Evolutionary conservation across 2,113 vertebrate genomes (phyloP).

Genomic region (Oreochromis spilurus): DNA sequence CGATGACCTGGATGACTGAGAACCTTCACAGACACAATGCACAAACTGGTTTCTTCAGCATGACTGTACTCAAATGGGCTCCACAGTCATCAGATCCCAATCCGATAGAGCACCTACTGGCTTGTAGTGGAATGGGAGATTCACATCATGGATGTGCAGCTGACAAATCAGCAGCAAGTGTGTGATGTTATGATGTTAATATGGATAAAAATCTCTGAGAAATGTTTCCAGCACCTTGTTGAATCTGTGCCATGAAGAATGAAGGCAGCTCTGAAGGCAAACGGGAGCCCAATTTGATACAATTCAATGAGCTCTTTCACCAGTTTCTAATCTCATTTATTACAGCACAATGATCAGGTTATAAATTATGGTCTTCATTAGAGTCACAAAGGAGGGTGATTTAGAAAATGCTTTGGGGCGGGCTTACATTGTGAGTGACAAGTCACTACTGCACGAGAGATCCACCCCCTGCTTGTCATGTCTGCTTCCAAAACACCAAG

Average conservation of each 20-base stretch:
- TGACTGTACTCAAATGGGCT: not conserved
- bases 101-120: not conserved
- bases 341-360: not conserved
- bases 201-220: not conserved
- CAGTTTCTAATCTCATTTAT: not conserved
- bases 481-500: not conserved
- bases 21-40: too few species aligned
- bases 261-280: not conserved
- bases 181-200: not conserved
- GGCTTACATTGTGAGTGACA: not conserved
- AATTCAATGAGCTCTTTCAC: not conserved
- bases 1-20: too few species aligned
- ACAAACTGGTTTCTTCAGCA: not conserved
- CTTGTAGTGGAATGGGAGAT: not conserved
- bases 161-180: not conserved
- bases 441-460: not conserved
- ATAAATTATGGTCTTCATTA: not conserved
- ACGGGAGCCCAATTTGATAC: not conserved
- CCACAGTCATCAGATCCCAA: not conserved
- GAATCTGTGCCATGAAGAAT: not conserved
- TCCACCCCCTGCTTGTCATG: not conserved
- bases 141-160: not conserved
- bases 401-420: not conserved
- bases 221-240: not conserved
- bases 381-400: not conserved